Conservation (phyloP, 2,113 vertebrate species). For the Calidris pugnax region DNA sequence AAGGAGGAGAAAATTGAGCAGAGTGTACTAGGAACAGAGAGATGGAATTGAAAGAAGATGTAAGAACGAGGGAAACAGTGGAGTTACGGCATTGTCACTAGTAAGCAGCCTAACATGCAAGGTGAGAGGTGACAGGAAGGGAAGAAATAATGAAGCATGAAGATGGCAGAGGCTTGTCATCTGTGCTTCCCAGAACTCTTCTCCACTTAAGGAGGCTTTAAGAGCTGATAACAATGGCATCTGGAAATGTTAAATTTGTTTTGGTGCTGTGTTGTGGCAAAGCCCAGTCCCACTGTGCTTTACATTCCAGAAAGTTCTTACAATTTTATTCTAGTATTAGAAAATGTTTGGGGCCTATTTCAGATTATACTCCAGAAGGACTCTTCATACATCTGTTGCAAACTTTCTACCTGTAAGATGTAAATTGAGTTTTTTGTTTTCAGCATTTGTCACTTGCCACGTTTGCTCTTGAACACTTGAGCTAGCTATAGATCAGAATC, state of each 20-base stretch:
- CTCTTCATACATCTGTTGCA: neutral
- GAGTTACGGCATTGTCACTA: neutral
- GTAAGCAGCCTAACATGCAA: neutral
- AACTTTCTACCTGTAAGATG: neutral
- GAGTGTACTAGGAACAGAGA: neutral
- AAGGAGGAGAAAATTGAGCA: neutral
- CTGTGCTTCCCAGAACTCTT: neutral
- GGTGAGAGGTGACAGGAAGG: neutral
- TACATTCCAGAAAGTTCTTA: neutral
- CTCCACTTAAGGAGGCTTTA: neutral
- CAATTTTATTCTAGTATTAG: neutral
- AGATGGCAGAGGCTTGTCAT: neutral
- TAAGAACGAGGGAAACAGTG: neutral
- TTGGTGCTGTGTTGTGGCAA: neutral
- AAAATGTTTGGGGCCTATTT: neutral
- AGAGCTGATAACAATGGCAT: neutral
- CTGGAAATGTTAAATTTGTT: neutral
- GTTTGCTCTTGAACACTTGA: neutral
- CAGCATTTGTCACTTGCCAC: fast-evolving
- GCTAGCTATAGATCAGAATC: neutral
- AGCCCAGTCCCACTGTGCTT: neutral
- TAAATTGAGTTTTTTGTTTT: neutral
- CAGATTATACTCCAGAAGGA: neutral
- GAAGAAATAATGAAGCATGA: neutral
- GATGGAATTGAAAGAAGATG: neutral